Evolutionary conservation across 2,797 vertebrate species (phyloP), one percentile per base, ranked within the genome.

Genomic region (Ambastaia sidthimunki): DNA sequence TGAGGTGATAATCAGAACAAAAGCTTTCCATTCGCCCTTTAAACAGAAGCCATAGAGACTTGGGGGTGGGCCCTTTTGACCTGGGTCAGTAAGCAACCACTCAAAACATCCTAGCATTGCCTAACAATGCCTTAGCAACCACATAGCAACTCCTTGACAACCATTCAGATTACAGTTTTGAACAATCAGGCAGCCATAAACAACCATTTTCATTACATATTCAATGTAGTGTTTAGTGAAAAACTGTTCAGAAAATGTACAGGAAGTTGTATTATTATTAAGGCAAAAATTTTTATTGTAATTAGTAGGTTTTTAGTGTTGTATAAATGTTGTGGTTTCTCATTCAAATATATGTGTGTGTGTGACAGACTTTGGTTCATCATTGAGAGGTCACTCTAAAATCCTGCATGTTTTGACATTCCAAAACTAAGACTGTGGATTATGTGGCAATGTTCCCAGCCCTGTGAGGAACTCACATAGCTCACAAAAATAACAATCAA

Each of bases 401-500:
- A 19, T 69, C 74, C 65, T 47, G 23, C 65, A 68, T 76, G 59
- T 62, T 62, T n/a, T 63, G 65, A 59, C 74, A 31, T 11, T 59
- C 63, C 23, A 44, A 50, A 34, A 70, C n/a, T 34, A 7, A 37
- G 18, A 44, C 37, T 60, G 28, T 54, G 76, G 59, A 80, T 73
- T 60, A 73, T 70, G 70, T 80, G 78, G 62, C 62, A n/a, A 34
- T 73, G 57, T 28, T 71, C 68, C 10, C 67, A 63, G 54, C 9
- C 7, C 28, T 25, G 15, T 79, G 50, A 16, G 72, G 50, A n/a
- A 62, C 69, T 55, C 13, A 1, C 54, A 34, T 70, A 60, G 13
- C 28, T 19, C 70, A 80, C 70, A 67, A 72, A 73, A 73, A 80
- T 80, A 80, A 73, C 77, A 80, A 55, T 80, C 23, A 1, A 15